Percentiles rank a stretch among this genome's conserved stretches.
Evolutionary conservation across 2,797 vertebrate species (phyloP).

Genomic region (Molossus alvarezi): DNA sequence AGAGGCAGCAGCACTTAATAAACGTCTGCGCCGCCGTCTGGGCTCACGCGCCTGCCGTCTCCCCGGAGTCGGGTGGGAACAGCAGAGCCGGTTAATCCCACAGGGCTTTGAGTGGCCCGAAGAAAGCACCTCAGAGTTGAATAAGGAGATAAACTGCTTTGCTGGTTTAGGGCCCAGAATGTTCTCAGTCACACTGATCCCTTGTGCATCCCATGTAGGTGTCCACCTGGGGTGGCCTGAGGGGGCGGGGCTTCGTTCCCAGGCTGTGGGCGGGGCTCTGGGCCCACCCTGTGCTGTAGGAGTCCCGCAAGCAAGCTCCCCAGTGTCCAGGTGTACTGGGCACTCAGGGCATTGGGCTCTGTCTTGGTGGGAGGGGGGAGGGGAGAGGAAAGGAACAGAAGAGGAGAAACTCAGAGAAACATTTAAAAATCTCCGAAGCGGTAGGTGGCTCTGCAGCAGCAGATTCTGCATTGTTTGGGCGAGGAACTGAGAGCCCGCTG

Average conservation of each 20-base stretch:
- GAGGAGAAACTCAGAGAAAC: neutral
- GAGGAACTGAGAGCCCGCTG: neutral
- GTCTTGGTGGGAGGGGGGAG: neutral
- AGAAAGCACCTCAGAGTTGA: constrained; percentile 47
- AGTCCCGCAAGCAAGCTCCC: rapidly evolving
- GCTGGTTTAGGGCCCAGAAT: constrained; percentile 17
- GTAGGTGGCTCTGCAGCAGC: neutral
- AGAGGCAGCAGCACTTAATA: neutral
- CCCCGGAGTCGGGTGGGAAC: neutral
- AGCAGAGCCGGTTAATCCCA: constrained; percentile 36
- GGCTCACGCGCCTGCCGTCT: rapidly evolving
- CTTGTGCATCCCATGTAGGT: constrained; percentile 56
- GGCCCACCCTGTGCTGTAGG: rapidly evolving
- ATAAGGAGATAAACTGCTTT: constrained; percentile 70
- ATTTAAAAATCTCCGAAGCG: neutral
- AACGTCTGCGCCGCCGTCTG: rapidly evolving
- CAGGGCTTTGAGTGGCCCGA: neutral
- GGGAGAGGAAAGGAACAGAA: neutral
- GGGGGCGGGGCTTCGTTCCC: neutral
- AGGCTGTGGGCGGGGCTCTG: neutral
- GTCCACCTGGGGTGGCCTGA: neutral
- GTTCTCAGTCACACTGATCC: constrained; percentile 57
- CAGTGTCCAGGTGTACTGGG: neutral
- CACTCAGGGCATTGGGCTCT: neutral
- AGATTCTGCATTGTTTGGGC: neutral